Base-by-base conservation (phyloP, 2,797 vertebrate species). In the Holocentrus rufus region DNA sequence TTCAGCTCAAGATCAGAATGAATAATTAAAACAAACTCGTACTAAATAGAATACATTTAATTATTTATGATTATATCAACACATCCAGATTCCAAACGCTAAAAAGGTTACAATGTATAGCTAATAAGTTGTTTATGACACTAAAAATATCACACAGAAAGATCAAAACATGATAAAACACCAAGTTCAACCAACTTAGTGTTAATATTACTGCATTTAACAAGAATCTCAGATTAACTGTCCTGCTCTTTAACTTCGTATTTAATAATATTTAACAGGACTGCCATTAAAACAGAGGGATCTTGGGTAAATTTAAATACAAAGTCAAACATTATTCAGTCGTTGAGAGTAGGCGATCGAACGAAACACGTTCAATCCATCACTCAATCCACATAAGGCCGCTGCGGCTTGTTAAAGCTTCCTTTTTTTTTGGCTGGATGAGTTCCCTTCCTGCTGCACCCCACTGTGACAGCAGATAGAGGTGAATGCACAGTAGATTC, bases 11-110 rank as follows among this genome's bases (percentile, higher is more conserved):
- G 53, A 58, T 47, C 6, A 30, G 31, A 80, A 18, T 7, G 3
- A 69, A 65, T 4, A 69, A 34, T 52, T 23, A 31, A 64, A 57
- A 14, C 20, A 53, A 47, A 2, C 30, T 23, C 8, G 61, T 52
- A 62, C 30, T 62, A 76, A 74, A 81, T 62, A 79, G 1, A 74
- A 54, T 47, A 42, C 1, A 70, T 88, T 90, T 89, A 80, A 80
- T 87, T 57, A 60, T 42, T 72, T 20, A 31, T 52, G 53, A 80
- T 81, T 69, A 72, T 68, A 81, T 22, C 63, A 85, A 88, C 76
- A 88, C 69, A 78, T 65, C 6, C 25, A 71, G 17, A 44, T 34
- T 36, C 18, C 42, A 59, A 47, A 39, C 23, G 18, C 31, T 44
- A 22, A 50, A 27, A 11, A 58, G 67, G 67, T 69, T 69, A 65